Base-by-base conservation (phyloP, 2,113 vertebrate genomes). In the Connochaetes taurinus region DNA sequence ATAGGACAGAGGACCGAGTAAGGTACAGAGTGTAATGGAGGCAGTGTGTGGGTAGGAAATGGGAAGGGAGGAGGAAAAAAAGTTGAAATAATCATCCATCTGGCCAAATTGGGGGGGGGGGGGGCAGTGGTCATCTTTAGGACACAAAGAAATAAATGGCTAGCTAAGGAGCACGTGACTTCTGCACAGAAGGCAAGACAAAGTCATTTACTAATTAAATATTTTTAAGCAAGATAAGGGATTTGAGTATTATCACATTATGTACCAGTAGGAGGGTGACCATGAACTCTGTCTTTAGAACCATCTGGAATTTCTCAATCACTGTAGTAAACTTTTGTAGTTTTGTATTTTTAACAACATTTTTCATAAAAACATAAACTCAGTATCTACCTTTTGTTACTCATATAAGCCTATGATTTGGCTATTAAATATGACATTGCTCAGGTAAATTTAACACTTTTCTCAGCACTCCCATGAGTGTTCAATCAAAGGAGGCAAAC, bases 351-450 rank as follows among this genome's bases (percentile, higher is more conserved):
- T 96, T 81, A 78, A 4, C 52, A 74, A 36, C 67, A 19, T 31
- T 90, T 71, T 45, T 16, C 33, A 62, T 96, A 93, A 95, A 89
- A 82, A 78, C 25, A 95, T 31, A 94, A 83, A 91, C 19, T 84
- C 27, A 82, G 36, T 82, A 57, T 80, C 15, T 27, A 60, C 29
- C 14, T 81, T 88, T 76, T 74, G 45, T 82, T 95, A 86, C 43
- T 87, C 3, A 93, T 74, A 71, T 60, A 89, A 91, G 47, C 52
- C n/a, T 87, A 43, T 43, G 36, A 78, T 74, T 91, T 96, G 64
- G 17, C 33, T 84, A 74, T 78, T 74, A 91, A 80, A 91, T 36
- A n/a, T 74, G 86, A 53, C 9, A 80, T 84, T 93, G 29, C 36
- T 91, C 87, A 93, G 23, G 43, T 45, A 82, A 83, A 53, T 78